Evolutionary conservation across 2,888 invertebrate species (phyloP).

Genomic region (Anaspis maculata): DNA sequence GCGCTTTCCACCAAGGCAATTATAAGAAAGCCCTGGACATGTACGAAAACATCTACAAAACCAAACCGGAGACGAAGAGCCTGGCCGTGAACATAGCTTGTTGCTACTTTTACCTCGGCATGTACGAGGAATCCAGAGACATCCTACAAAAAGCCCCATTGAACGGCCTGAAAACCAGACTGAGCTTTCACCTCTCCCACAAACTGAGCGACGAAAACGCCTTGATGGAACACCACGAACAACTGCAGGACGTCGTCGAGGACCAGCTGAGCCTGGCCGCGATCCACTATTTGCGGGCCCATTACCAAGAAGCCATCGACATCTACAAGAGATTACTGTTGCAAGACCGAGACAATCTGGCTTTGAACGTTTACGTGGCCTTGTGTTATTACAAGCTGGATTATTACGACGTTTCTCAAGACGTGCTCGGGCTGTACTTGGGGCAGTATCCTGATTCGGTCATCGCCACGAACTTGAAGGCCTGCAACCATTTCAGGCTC

Average conservation of each 20-base stretch:
- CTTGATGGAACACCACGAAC: constrained; percentile 75
- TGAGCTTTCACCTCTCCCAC: constrained; percentile 89
- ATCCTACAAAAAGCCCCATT: constrained; percentile 52
- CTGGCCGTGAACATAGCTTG: constrained; percentile 78
- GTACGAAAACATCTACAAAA: constrained; percentile 52
- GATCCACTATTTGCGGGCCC: constrained; percentile 90
- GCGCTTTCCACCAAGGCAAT: constrained; percentile 92
- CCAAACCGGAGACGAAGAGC: constrained; percentile 51
- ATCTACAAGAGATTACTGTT: constrained; percentile 90
- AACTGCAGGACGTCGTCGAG: constrained; percentile 79
- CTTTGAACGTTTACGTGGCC: constrained; percentile 94
- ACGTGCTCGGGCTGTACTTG: constrained; percentile 89
- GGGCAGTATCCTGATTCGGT: constrained; percentile 89
- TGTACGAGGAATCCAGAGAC: constrained; percentile 61
- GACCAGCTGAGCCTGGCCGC: constrained; percentile 94
- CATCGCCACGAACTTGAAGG: constrained; percentile 89
- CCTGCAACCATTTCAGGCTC: constrained; percentile 73
- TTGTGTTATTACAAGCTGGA: constrained; percentile 97
- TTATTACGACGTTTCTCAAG: constrained; percentile 97
- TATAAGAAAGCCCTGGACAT: constrained; percentile 74
- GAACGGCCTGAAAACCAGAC: constrained; percentile 60
- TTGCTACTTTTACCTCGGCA: constrained; percentile 90
- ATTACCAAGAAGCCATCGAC: constrained; percentile 98
- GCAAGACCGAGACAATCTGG: constrained; percentile 85
- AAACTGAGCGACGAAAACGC: constrained; percentile 84